These are phyloP conservation scores for Lottia scabra DNA, from an alignment of 2,888 invertebrate species.

Conservation along the genomic window DNA sequence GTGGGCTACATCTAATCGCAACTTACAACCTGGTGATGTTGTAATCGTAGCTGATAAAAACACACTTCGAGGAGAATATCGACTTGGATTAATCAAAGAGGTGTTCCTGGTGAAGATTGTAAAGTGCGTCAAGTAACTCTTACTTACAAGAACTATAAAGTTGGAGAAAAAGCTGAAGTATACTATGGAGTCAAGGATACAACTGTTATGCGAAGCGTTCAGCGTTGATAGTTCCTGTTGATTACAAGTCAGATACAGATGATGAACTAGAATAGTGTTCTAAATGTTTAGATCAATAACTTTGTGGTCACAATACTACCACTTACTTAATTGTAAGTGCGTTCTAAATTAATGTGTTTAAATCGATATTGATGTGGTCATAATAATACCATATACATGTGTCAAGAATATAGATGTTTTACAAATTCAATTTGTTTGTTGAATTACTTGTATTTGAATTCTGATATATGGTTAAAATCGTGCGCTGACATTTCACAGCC, in stretches of 20 bases:
- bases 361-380: too few relatives aligned
- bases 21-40: slow-evolving; percentile 6
- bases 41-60: slow-evolving; percentile 10
- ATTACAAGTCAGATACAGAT: not conserved
- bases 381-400: too few relatives aligned
- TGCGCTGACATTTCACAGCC: too few relatives aligned
- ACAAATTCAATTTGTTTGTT: too few relatives aligned
- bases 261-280: too few relatives aligned
- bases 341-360: too few relatives aligned
- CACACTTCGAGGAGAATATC: slow-evolving; percentile 7
- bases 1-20: slow-evolving; percentile 8
- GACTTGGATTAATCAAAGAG: slow-evolving; percentile 9
- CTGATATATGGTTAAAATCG: too few relatives aligned
- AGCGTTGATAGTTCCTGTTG: not conserved
- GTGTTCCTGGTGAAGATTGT: slow-evolving; percentile 11
- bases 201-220: not conserved
- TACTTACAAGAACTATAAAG: slow-evolving; percentile 15
- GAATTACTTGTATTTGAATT: too few relatives aligned
- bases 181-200: slow-evolving; percentile 8
- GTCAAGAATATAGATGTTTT: too few relatives aligned
- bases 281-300: too few relatives aligned
- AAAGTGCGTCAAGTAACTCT: slow-evolving; percentile 8
- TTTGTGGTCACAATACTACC: too few relatives aligned
- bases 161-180: slow-evolving; percentile 1
- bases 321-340: too few relatives aligned